Evolutionary conservation across 2,888 invertebrate species (phyloP), one percentile per base, ranked within the genome.

Genomic region (Cephus spinipes): DNA sequence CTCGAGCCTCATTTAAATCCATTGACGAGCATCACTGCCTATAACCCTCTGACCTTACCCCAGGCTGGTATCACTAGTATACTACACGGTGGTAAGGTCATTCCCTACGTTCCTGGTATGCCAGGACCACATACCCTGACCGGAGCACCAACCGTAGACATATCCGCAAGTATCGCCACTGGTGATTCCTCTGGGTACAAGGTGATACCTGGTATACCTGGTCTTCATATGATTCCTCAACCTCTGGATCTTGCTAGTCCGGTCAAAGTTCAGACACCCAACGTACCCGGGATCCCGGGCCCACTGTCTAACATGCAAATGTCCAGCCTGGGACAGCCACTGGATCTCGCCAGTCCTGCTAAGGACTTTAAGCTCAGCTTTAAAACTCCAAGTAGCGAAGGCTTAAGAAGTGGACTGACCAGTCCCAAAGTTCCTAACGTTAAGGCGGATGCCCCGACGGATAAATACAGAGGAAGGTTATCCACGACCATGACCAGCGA

Each of bases 71-170:
- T 94, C 73, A 92, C 94, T n/a, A 94, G 93, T 36, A 95, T 95
- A 81, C 90, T 94, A 73, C 94, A 95, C 84, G 94, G 93, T 30
- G 96, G 96, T 33, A 96, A 96, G 90, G 92, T 95, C n/a, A 96
- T 97, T 87, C 96, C 97, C 0, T 95, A 96, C 90, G 97, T 97
- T 15, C 97, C 97, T 11, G 97, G 97, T 23, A 97, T 97, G 91
- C 97, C 97, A 0, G 97, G 97, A 12, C 97, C 97, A 4, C 95
- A 95, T 84, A 94, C 94, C 55, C 90, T 95, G 35, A 82, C 89
- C 12, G 84, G 86, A 23, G 92, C 92, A 34, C 93, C 87, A 30
- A 76, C 85, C 31, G 85, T 87, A 82, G 89, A 89, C 86, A 88
- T 90, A 87, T 89, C 90, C n/a, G 80, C 87, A 40, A 86, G 82